phyloP scores from a whole-genome alignment of 2,797 vertebrate species.

The Notolabrus celidotus region DNA sequence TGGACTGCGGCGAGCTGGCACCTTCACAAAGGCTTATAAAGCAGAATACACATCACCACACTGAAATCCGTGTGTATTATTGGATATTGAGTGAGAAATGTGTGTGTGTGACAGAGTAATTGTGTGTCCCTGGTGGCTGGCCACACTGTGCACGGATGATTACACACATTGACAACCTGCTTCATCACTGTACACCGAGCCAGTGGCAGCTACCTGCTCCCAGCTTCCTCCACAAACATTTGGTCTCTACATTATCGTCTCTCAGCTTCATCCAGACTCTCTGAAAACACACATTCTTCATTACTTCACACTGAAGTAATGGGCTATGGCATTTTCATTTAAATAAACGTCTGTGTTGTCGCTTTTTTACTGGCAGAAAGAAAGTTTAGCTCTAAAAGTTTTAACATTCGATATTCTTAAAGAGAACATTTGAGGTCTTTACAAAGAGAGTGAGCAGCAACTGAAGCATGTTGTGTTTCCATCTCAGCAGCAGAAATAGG shows the following conservation, averaged over 20 bases:
- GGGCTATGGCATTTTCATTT: slow-evolving; percentile 54
- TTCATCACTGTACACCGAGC: slow-evolving; percentile 57
- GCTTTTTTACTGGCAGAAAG: slow-evolving; percentile 34
- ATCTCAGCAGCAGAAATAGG: slow-evolving; percentile 47
- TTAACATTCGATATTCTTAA: slow-evolving; percentile 40
- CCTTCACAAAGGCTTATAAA: not conserved
- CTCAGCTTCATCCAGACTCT: slow-evolving; percentile 16
- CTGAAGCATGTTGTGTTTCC: slow-evolving; percentile 42
- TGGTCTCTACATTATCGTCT: not conserved
- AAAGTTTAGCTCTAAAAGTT: slow-evolving; percentile 55
- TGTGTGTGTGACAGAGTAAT: slow-evolving; percentile 10
- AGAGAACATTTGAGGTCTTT: slow-evolving; percentile 27
- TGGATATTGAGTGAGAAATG: slow-evolving; percentile 20
- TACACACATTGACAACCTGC: slow-evolving; percentile 64
- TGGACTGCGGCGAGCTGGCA: not conserved
- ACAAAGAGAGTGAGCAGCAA: slow-evolving; percentile 40
- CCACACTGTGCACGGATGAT: slow-evolving; percentile 66
- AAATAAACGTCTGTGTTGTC: slow-evolving; percentile 55
- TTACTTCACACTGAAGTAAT: slow-evolving; percentile 58
- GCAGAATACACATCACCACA: not conserved
- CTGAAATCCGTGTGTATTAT: not conserved
- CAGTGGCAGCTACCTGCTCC: slow-evolving; percentile 40
- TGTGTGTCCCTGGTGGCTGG: slow-evolving; percentile 41
- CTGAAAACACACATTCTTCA: slow-evolving; percentile 21
- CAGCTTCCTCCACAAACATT: slow-evolving; percentile 28